These are phyloP conservation scores for Pogonomyrmex barbatus DNA, from an alignment of 1,140 invertebrate species.

Conservation along the genomic window DNA sequence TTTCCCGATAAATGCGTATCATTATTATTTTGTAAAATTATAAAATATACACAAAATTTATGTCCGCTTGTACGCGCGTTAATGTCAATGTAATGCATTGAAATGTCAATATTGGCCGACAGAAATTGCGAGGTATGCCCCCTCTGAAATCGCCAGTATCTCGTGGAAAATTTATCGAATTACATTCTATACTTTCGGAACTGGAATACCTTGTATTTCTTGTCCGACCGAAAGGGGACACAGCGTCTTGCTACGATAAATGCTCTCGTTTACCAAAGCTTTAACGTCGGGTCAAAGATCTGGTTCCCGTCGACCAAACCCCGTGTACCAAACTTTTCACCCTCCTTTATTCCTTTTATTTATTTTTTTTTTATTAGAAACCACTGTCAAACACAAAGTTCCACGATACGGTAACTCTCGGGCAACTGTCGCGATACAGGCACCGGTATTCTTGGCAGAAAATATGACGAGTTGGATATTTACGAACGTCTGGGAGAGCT, in stretches of 20 bases:
- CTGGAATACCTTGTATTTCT: conserved; percentile 58
- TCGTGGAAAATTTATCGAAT: conserved; percentile 62
- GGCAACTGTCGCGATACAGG: conserved; percentile 17
- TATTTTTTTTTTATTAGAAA: neutral
- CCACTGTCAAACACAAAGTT: conserved; percentile 60
- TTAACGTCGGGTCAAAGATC: conserved; percentile 57
- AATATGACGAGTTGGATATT: conserved; percentile 45
- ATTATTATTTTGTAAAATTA: conserved; percentile 54
- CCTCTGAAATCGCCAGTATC: conserved; percentile 23
- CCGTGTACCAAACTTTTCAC: conserved; percentile 53
- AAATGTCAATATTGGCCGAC: conserved; percentile 62
- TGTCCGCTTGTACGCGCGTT: neutral
- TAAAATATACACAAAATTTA: conserved; percentile 47
- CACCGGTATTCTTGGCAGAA: conserved; percentile 1
- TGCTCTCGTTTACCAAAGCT: conserved; percentile 59
- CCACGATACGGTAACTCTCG: conserved; percentile 44
- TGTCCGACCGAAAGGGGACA: conserved; percentile 28
- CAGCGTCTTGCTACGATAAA: conserved; percentile 56
- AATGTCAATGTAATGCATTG: neutral
- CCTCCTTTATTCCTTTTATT: conserved; percentile 45
- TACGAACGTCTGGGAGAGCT: neutral
- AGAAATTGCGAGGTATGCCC: conserved; percentile 53
- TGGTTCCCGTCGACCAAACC: conserved; percentile 29
- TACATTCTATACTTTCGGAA: conserved; percentile 55
- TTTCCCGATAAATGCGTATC: conserved; percentile 7